A percentile compares a stretch with the other conserved stretches of the same genome.
Evolutionary conservation across 2,888 invertebrate species (phyloP).

Genomic region (Himalopsyche kuldschensis): DNA sequence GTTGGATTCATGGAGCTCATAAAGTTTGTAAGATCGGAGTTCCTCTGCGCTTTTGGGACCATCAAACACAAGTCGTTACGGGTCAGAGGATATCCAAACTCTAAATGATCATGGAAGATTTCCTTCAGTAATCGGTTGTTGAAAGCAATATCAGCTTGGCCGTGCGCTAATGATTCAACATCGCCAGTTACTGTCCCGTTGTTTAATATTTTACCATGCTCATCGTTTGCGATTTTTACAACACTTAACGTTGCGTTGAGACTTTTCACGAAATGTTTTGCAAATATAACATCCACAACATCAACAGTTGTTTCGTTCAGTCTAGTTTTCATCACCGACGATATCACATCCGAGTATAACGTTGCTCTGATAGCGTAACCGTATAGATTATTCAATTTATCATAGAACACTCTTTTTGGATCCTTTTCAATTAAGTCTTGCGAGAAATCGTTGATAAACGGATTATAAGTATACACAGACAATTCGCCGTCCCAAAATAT

Average conservation of each 20-base stretch:
- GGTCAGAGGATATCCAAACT: not conserved
- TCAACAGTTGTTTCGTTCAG: not conserved
- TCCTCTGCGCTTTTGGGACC: not conserved
- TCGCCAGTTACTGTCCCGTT: slow-evolving; percentile 3
- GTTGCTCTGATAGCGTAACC: not conserved
- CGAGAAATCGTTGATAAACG: not conserved
- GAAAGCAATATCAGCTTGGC: slow-evolving; percentile 1
- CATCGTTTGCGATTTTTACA: not conserved
- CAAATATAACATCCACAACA: not conserved
- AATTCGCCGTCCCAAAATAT: not conserved
- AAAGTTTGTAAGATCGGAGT: not conserved
- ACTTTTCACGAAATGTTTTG: not conserved
- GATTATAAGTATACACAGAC: slow-evolving; percentile 7
- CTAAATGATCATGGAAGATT: not conserved
- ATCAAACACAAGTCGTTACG: slow-evolving; percentile 10
- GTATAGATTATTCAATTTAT: not conserved
- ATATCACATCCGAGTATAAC: not conserved
- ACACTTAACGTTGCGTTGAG: not conserved
- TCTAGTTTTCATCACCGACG: not conserved
- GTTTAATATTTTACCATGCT: not conserved
- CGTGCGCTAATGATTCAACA: not conserved
- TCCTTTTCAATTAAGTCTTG: not conserved
- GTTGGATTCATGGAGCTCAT: not conserved
- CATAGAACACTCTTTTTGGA: not conserved
- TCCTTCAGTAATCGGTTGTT: not conserved